Evolutionary conservation across 2,888 invertebrate species (phyloP).

Genomic region (Pachliopta kotzebuea): DNA sequence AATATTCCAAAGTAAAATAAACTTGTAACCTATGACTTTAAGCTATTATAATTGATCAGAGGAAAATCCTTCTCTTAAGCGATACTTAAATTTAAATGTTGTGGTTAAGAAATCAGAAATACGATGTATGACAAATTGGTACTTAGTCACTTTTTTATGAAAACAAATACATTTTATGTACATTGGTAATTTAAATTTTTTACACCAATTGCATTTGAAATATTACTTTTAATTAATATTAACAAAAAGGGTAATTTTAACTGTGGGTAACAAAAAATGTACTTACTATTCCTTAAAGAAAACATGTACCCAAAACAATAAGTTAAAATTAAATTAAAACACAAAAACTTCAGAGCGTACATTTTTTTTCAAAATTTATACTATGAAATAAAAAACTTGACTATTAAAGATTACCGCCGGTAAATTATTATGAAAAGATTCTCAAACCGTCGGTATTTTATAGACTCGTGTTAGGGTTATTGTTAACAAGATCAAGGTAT

Average conservation of each 20-base stretch:
- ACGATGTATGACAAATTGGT: not conserved
- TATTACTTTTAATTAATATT: not conserved
- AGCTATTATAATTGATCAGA: too few species aligned
- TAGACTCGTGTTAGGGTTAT: conserved; percentile 22
- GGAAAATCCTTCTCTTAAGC: too few species aligned
- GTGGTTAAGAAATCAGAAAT: not conserved
- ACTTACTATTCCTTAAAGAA: conserved; percentile 13
- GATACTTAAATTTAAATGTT: not conserved
- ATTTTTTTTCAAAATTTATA: conserved; percentile 2
- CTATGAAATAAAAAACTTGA: not conserved
- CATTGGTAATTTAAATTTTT: too few species aligned
- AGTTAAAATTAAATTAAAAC: not conserved
- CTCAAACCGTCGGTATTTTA: conserved; percentile 15
- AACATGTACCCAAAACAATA: not conserved
- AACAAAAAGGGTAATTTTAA: not conserved
- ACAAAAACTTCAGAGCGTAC: not conserved
- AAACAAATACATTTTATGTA: too few species aligned
- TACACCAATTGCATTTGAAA: too few species aligned
- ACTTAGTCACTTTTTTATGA: too few species aligned
- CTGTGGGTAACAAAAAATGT: not conserved
- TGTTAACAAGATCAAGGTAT: conserved; percentile 26
- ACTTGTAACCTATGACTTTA: too few species aligned
- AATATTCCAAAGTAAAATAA: too few species aligned
- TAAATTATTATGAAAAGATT: conserved; percentile 5
- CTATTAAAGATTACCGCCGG: conserved; percentile 12